Evolutionary conservation across 2,113 vertebrate species (phyloP).

Genomic region (Engystomops pustulosus): DNA sequence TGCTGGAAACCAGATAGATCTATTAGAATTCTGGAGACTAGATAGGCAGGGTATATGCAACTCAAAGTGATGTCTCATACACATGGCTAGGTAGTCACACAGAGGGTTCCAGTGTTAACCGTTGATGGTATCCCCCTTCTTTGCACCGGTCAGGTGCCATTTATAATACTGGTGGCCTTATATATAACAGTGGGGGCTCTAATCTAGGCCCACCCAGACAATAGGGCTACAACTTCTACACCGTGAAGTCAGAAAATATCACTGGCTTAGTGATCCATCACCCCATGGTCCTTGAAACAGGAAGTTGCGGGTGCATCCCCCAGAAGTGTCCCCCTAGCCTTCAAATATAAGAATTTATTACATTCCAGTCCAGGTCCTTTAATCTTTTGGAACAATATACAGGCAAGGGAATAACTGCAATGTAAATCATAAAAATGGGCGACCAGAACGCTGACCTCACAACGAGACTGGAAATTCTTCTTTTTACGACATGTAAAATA

Average conservation of each 20-base stretch:
- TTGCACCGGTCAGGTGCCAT: no score
- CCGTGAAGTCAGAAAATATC: background rate
- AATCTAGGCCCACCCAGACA: background rate
- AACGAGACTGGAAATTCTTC: conserved; percentile 5
- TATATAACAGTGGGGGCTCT: background rate
- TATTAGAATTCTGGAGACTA: no score
- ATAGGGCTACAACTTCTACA: background rate
- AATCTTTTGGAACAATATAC: background rate
- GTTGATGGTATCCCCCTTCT: no score
- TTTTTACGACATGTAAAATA: conserved; percentile 36
- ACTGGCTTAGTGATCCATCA: background rate
- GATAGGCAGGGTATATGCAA: no score
- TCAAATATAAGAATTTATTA: background rate
- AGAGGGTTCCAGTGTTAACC: no score
- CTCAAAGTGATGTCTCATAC: no score
- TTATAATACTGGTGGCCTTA: background rate
- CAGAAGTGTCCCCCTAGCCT: background rate
- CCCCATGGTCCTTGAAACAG: background rate
- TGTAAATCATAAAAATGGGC: background rate
- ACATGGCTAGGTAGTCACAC: no score
- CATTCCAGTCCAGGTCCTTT: background rate
- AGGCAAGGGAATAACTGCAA: background rate
- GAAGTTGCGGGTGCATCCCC: background rate
- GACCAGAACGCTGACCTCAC: background rate
- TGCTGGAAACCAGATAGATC: no score